Percentiles rank a stretch among this genome's conserved stretches.
Conservation (phyloP, 2,888 invertebrate genomes). For the Drosophila heteroneura region DNA sequence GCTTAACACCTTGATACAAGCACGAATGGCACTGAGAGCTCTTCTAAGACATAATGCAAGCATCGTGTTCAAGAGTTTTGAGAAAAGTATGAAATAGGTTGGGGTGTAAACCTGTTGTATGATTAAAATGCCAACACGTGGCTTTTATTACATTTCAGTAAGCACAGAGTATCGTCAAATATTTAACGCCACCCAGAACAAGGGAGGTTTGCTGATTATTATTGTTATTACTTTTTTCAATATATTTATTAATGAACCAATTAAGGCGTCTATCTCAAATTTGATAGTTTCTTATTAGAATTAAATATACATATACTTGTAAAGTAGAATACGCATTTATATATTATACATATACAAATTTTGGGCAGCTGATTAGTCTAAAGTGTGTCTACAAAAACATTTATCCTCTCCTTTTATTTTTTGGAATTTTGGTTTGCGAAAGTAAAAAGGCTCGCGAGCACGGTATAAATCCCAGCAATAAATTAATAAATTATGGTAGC, state of each 20-base stretch:
- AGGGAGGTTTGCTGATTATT: background rate
- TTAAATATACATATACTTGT: background rate
- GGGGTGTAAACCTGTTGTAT: slow-evolving; percentile 11
- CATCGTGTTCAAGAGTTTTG: background rate
- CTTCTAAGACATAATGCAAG: background rate
- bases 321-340: background rate
- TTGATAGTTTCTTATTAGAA: background rate
- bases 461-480: slow-evolving; percentile 48
- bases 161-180: background rate
- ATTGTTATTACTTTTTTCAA: background rate
- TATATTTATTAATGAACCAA: background rate
- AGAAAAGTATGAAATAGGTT: background rate
- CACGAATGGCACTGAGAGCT: background rate
- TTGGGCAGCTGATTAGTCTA: background rate
- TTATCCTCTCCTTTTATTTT: background rate
- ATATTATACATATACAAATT: background rate
- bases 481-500: slow-evolving; percentile 55
- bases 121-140: slow-evolving; percentile 29
- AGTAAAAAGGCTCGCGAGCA: background rate
- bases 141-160: slow-evolving; percentile 19
- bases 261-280: background rate
- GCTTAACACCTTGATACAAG: background rate
- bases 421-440: background rate
- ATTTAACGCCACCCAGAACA: background rate
- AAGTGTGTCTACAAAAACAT: background rate